These are phyloP conservation scores for Orius insidiosus DNA, from an alignment of 1,140 invertebrate genomes.

Conservation along the genomic window DNA sequence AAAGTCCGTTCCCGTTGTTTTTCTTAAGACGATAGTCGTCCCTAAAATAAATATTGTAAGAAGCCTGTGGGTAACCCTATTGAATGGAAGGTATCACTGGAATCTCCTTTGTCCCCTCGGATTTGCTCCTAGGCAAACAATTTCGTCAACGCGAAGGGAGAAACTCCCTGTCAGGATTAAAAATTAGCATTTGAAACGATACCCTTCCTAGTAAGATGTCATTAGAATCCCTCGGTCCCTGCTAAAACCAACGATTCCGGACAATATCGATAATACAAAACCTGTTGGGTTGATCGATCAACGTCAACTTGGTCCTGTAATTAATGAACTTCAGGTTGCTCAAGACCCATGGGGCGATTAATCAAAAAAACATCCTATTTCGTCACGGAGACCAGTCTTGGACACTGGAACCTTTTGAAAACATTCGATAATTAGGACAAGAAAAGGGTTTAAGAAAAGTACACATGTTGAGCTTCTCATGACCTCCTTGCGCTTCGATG, in stretches of 20 bases:
- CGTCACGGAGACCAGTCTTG: slow-evolving; percentile 1
- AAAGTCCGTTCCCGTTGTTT: too few relatives aligned
- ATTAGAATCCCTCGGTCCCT: slow-evolving; percentile 1
- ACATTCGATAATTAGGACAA: too few relatives aligned
- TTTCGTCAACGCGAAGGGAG: background rate
- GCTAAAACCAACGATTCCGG: slow-evolving; percentile 7
- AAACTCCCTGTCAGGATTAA: background rate
- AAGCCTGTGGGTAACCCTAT: too few relatives aligned
- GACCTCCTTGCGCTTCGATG: too few relatives aligned
- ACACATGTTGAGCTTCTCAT: too few relatives aligned
- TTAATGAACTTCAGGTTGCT: slow-evolving; percentile 6
- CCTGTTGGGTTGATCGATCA: slow-evolving; percentile 12
- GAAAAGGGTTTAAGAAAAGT: too few relatives aligned
- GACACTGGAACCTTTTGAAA: too few relatives aligned
- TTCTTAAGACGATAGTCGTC: too few relatives aligned
- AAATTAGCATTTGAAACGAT: slow-evolving; percentile 7
- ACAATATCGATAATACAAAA: slow-evolving; percentile 12
- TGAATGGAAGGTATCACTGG: background rate
- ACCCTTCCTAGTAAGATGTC: slow-evolving; percentile 1
- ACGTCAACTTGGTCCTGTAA: slow-evolving; percentile 5
- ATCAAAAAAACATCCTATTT: slow-evolving; percentile 6
- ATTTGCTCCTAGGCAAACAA: background rate
- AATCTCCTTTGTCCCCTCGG: background rate
- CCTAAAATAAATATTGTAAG: too few relatives aligned
- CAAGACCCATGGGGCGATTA: slow-evolving; percentile 5